Conservation (phyloP, 1,140 invertebrate species). For the Drosophila guanche region DNA sequence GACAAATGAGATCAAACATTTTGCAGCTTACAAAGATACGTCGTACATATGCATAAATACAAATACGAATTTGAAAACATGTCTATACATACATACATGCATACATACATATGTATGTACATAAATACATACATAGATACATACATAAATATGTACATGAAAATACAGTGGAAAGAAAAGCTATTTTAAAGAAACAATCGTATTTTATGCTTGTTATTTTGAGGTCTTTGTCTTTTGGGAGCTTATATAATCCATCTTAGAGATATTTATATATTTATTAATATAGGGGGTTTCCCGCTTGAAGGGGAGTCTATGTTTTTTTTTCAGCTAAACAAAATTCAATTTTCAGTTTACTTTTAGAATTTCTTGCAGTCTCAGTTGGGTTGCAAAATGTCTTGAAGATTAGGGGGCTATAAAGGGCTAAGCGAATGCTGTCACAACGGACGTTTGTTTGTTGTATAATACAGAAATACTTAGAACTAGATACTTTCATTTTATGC, state of each 20-base stretch:
- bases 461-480: conserved; percentile 56
- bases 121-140: conserved; percentile 5
- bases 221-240: conserved; percentile 15
- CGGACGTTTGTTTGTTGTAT: conserved; percentile 27
- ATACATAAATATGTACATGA: conserved; percentile 2
- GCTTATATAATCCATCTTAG: conserved; percentile 47
- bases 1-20: conserved; percentile 71
- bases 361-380: conserved; percentile 24
- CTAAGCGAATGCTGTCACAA: conserved; percentile 35
- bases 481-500: conserved; percentile 28
- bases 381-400: conserved; percentile 45
- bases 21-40: conserved; percentile 21
- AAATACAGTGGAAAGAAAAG: conserved; percentile 21
- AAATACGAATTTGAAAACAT: conserved; percentile 24
- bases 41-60: conserved; percentile 6
- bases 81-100: conserved; percentile 1
- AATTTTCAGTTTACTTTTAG: conserved; percentile 27
- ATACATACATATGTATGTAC: conserved; percentile 18
- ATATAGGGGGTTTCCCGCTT: neutral
- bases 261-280: conserved; percentile 38
- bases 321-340: conserved; percentile 1
- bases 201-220: conserved; percentile 38
- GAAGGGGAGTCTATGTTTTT: neutral
- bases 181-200: conserved; percentile 24
- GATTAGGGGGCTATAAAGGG: neutral